Conservation (phyloP, 1,140 invertebrate genomes). For the Phenacoccus solenopsis region DNA sequence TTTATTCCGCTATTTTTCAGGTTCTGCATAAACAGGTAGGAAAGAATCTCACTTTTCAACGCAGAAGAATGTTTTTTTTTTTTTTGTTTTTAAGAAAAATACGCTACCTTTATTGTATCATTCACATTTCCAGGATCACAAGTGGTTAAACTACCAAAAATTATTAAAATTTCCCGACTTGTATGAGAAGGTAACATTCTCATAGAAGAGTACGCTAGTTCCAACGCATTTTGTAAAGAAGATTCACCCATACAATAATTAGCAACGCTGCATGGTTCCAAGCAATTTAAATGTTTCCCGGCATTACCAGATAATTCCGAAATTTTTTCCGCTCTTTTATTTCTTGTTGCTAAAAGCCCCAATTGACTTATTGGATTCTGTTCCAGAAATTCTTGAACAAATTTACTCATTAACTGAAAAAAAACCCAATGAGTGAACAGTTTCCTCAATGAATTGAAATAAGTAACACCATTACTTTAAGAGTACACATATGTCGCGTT, state of each 20-base stretch:
- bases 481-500: constrained; percentile 72
- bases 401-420: constrained; percentile 70
- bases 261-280: constrained; percentile 24
- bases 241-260: constrained; percentile 59
- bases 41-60: too few relatives aligned
- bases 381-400: constrained; percentile 94
- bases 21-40: constrained; percentile 37
- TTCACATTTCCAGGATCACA: constrained; percentile 92
- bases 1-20: constrained; percentile 49
- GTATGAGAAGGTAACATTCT: constrained; percentile 83
- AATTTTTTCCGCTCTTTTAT: constrained; percentile 81
- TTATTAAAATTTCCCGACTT: constrained; percentile 79
- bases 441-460: neutral
- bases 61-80: constrained; percentile 14
- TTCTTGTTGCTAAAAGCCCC: constrained; percentile 79
- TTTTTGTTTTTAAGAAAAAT: constrained; percentile 12
- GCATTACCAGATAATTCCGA: constrained; percentile 75
- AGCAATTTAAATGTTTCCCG: constrained; percentile 47
- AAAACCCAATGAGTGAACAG: constrained; percentile 22
- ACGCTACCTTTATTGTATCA: constrained; percentile 70
- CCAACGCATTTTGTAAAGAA: constrained; percentile 87
- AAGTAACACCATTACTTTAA: constrained; percentile 50
- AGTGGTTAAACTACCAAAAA: constrained; percentile 87
- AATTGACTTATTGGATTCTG: constrained; percentile 97
- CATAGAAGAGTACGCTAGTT: constrained; percentile 73